Conservation (phyloP, 2,113 vertebrate genomes). For the Cyprinodon brontotheroides region DNA sequence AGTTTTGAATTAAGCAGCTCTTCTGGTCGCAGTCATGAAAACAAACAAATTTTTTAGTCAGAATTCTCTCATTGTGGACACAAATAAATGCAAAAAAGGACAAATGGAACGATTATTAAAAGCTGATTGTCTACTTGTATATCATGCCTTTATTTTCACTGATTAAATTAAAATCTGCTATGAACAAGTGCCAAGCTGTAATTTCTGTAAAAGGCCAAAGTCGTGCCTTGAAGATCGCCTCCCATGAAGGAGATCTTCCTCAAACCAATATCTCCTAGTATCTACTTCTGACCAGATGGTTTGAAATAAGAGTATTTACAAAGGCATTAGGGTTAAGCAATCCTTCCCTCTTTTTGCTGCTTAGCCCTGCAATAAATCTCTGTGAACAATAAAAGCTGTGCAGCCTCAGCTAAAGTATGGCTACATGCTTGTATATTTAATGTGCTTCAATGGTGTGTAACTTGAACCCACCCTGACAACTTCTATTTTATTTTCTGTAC, state of each 20-base stretch:
- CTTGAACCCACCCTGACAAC: no score
- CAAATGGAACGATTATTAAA: not conserved
- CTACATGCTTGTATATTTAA: not conserved
- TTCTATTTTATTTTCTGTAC: no score
- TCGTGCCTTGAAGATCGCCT: constrained; percentile 30
- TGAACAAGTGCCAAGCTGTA: constrained; percentile 31
- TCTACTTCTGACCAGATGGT: constrained; percentile 73
- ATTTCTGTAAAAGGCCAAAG: constrained; percentile 28
- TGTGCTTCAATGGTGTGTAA: no score
- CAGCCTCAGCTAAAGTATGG: constrained; percentile 20
- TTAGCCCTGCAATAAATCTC: constrained; percentile 48
- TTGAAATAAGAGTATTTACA: constrained; percentile 69
- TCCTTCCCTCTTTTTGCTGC: constrained; percentile 33
- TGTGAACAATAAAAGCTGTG: constrained; percentile 24
- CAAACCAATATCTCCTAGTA: constrained; percentile 42
- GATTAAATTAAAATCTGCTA: constrained; percentile 23
- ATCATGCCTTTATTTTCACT: not conserved
- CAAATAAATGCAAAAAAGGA: not conserved
- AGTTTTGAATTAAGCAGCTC: constrained; percentile 79
- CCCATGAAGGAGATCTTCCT: constrained; percentile 36
- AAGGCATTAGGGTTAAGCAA: constrained; percentile 73
- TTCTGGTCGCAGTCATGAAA: constrained; percentile 56
- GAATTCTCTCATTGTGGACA: constrained; percentile 18
- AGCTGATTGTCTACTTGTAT: not conserved
- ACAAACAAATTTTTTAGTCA: constrained; percentile 49